Evolutionary conservation across 2,888 invertebrate genomes (phyloP).

Genomic region (Rotaria magnacalcarata): DNA sequence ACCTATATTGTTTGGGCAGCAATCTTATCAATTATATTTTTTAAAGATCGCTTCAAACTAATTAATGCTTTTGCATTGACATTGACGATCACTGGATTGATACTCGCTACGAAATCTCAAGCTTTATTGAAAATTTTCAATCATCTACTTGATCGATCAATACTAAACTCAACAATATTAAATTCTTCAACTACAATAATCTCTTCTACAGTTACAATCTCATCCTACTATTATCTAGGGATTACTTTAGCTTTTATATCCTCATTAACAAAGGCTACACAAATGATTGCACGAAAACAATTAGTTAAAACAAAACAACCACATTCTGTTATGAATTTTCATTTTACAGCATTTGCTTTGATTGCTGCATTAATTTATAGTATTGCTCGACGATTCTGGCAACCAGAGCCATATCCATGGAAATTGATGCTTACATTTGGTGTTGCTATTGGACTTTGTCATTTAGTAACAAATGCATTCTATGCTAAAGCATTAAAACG

Average conservation of each 20-base stretch:
- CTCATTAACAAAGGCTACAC: neutral
- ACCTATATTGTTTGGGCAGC: neutral
- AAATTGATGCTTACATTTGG: neutral
- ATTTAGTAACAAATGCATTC: neutral
- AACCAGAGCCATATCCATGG: neutral
- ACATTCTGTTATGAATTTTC: neutral
- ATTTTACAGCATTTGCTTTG: neutral
- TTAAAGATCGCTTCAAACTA: neutral
- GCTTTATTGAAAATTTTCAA: neutral
- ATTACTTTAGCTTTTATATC: neutral
- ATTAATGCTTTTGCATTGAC: neutral
- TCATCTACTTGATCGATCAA: neutral
- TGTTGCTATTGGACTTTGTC: neutral
- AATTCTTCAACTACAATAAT: neutral
- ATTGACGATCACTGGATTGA: neutral
- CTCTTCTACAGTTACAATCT: neutral
- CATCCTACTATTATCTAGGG: neutral
- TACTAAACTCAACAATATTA: neutral
- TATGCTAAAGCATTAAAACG: constrained; percentile 8
- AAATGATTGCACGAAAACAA: constrained; percentile 6
- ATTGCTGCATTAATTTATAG: neutral
- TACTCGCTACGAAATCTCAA: neutral
- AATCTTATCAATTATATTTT: neutral
- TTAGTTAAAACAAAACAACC: neutral
- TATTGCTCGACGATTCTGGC: neutral